Percentiles rank a stretch among this genome's conserved stretches.
phyloP scores from a whole-genome alignment of 2,797 vertebrate genomes.

The Champsocephalus esox region DNA sequence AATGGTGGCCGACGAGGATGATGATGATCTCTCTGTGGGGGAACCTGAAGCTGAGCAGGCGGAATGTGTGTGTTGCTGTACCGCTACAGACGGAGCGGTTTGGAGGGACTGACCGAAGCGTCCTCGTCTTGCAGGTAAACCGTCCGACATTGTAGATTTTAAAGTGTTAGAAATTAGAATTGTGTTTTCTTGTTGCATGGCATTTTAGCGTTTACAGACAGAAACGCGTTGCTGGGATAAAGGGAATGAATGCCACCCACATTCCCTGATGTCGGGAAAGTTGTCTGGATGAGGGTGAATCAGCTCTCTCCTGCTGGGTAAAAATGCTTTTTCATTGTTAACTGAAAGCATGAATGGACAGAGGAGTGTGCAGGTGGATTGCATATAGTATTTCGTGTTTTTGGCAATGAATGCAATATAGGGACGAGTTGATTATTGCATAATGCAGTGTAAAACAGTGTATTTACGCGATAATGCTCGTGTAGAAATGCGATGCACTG shows the following conservation, averaged over 20 bases:
- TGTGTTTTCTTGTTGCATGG: conserved; percentile 18
- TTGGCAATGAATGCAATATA: not conserved
- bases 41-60: conserved; percentile 59
- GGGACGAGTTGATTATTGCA: conserved; percentile 5
- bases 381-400: conserved; percentile 4
- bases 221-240: conserved; percentile 30
- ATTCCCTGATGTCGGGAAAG: conserved; percentile 71
- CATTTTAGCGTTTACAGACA: conserved; percentile 20
- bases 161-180: not conserved
- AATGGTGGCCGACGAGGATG: conserved; percentile 1
- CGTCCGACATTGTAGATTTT: not conserved
- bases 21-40: conserved; percentile 35
- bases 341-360: not conserved
- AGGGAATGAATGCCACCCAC: conserved; percentile 40
- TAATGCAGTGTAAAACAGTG: not conserved
- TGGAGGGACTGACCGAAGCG: conserved; percentile 13
- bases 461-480: not conserved
- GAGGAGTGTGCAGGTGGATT: conserved; percentile 28
- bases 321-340: not conserved
- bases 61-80: conserved; percentile 40
- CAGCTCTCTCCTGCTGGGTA: not conserved
- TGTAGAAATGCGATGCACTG: not conserved
- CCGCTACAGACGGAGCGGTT: conserved; percentile 31
- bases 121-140: conserved; percentile 67
- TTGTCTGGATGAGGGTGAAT: conserved; percentile 51